Percentiles rank a stretch among this genome's conserved stretches.
phyloP scores from a whole-genome alignment of 2,797 vertebrate genomes.

The Agapornis canus region DNA sequence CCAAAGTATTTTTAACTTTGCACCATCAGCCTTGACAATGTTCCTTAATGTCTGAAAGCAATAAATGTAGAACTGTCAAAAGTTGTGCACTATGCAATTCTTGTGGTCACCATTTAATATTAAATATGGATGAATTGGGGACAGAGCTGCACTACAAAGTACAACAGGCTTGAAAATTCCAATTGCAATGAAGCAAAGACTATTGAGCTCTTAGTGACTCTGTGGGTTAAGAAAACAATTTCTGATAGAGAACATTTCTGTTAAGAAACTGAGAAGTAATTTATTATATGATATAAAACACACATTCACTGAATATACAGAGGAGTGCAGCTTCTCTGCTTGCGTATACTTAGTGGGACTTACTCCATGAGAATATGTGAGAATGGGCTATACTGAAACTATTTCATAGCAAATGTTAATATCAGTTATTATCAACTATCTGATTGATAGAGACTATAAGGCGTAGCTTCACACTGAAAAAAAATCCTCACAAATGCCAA shows the following conservation, averaged over 20 bases:
- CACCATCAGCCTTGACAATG: background rate
- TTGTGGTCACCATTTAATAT: background rate
- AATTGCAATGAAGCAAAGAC: background rate
- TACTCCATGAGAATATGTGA: background rate
- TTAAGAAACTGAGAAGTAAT: background rate
- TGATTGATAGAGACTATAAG: rapidly evolving
- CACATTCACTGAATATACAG: background rate
- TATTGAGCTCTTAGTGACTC: background rate
- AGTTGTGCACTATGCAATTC: background rate
- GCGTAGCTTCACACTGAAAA: background rate
- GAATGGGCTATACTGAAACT: background rate
- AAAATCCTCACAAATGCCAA: background rate
- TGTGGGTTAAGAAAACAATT: background rate
- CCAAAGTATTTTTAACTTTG: background rate
- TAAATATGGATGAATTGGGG: background rate
- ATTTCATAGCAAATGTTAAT: background rate
- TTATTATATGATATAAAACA: background rate
- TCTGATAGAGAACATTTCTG: background rate
- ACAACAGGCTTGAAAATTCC: background rate
- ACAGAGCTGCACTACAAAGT: background rate
- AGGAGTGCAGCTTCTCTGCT: background rate
- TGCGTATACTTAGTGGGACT: background rate
- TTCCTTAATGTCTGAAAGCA: background rate
- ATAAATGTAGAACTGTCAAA: background rate
- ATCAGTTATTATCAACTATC: background rate